phyloP scores from a whole-genome alignment of 30 jellyfish, hydroid and myxozoan species.

The Aurelia coerulea region DNA sequence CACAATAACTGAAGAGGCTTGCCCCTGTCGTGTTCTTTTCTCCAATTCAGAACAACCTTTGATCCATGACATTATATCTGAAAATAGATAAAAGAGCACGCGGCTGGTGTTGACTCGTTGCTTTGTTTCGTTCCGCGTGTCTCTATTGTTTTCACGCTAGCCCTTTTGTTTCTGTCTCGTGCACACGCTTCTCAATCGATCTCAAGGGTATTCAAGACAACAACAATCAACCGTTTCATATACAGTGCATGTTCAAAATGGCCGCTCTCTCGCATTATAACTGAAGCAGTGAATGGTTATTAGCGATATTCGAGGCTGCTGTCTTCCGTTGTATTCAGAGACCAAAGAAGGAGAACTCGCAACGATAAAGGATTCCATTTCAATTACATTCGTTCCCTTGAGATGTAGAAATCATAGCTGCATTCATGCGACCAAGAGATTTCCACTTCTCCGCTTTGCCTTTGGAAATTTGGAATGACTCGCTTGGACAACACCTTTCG shows the following conservation, averaged over 20 bases:
- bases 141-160: constrained; percentile 31
- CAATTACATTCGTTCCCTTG: constrained; percentile 20
- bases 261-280: constrained; percentile 27
- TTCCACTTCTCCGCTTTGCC: constrained; percentile 33
- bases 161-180: constrained; percentile 50
- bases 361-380: background rate
- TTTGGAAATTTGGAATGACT: constrained; percentile 64
- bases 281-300: background rate
- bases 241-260: constrained; percentile 54
- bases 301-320: background rate
- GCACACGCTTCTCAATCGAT: constrained; percentile 55
- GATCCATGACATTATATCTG: background rate
- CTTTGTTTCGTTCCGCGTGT: constrained; percentile 70
- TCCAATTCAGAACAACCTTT: background rate
- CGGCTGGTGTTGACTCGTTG: constrained; percentile 76
- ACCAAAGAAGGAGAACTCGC: background rate
- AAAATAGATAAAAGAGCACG: constrained; percentile 25
- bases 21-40: background rate
- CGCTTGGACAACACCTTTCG: constrained; percentile 66
- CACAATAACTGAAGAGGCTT: no score
- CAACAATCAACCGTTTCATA: constrained; percentile 59
- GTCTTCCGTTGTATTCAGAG: background rate
- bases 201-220: constrained; percentile 52
- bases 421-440: constrained; percentile 55
- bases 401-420: constrained; percentile 34